Evolutionary conservation across 2,797 vertebrate genomes (phyloP), one percentile per base, ranked within the genome.

Genomic region (Xyrichtys novacula): DNA sequence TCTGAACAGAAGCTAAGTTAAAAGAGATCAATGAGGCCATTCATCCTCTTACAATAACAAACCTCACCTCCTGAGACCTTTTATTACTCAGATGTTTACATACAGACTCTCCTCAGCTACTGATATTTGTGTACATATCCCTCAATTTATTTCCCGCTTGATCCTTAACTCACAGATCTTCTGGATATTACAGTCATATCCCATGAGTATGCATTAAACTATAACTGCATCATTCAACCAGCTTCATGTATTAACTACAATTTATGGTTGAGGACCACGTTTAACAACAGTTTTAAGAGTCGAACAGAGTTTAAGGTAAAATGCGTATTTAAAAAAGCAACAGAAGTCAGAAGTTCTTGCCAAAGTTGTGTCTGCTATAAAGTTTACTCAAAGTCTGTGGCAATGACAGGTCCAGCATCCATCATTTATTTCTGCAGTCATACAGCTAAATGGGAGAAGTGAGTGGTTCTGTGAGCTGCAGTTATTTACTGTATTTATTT

Each of bases 1-100:
- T 61, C 38, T 40, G 7, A 34, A 15, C 36, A 28, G 29, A 75
- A 73, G 55, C 48, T 25, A 44, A 78, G 48, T 36, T 22, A 23
- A 34, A 34, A 16, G 16, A 46, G 65, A 65, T 76, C 50, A 70
- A 72, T 66, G 17, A 53, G 20, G 28, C 52, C 42, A 61, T 32
- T 29, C 39, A 28, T 66, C 43, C 25, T 56, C 38, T 58, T 47
- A 58, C 17, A 19, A 20, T 46, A 52, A 53, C 28, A 43, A 36
- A 42, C 26, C 20, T 42, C 54, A 54, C 58, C 62, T 62, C 56
- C 63, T 50, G 42, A 66, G 72, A 46, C 39, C 61, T 46, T 34
- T 62, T 12, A 64, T 68, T 66, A 23, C 26, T 68, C 17, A 4
- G 14, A 40, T 4, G 23, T 17, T 17, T n/a, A 42, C 22, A 36